Evolutionary conservation across 2,113 vertebrate species (phyloP).

Genomic region (Neodon shergylaensis): DNA sequence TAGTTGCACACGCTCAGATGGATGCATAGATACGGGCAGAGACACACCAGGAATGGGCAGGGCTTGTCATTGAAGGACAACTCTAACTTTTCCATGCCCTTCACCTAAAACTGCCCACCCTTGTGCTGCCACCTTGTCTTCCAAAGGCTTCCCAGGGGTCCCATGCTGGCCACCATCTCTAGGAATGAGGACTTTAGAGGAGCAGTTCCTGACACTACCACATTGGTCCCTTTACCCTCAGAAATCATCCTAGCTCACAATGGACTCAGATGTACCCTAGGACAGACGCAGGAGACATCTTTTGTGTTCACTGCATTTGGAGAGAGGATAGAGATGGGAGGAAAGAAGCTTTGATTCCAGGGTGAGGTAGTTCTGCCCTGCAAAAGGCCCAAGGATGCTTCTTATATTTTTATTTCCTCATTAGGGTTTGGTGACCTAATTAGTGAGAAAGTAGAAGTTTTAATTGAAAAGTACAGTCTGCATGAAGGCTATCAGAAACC

Average conservation of each 20-base stretch:
- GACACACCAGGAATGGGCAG: not conserved
- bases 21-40: not conserved
- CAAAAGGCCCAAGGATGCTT: not conserved
- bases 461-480: not conserved
- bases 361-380: not conserved
- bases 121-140: not conserved
- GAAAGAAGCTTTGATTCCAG: not conserved
- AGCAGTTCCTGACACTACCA: not conserved
- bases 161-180: not conserved
- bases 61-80: not conserved
- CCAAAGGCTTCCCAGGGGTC: not conserved
- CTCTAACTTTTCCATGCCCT: not conserved
- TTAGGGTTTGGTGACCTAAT: not conserved
- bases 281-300: not conserved
- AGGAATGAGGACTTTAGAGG: not conserved
- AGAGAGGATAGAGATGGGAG: not conserved
- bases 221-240: not conserved
- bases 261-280: not conserved
- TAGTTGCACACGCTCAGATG: rapidly evolving
- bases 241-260: not conserved
- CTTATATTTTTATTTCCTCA: constrained; percentile 7
- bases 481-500: not conserved
- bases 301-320: not conserved
- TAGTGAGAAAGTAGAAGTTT: not conserved
- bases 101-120: not conserved